These are phyloP conservation scores for Carcinoscorpius rotundicauda DNA, from an alignment of 1,140 invertebrate genomes.

Conservation along the genomic window DNA sequence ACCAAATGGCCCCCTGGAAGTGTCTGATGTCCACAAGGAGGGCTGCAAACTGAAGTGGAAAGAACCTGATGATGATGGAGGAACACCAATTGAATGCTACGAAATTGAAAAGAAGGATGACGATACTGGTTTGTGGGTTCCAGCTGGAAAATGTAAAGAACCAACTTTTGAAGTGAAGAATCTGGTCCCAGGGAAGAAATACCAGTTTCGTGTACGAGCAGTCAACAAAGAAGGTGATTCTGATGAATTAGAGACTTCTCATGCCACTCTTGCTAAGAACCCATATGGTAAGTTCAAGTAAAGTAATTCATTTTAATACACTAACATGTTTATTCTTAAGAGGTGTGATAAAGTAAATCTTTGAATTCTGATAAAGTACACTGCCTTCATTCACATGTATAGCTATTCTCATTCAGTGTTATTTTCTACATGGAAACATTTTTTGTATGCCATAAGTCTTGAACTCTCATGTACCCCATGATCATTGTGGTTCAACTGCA, in stretches of 20 bases:
- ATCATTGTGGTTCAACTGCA: no score
- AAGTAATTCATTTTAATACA: neutral
- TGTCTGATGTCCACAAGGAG: slow-evolving; percentile 82
- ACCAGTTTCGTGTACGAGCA: slow-evolving; percentile 96
- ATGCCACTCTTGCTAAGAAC: slow-evolving; percentile 94
- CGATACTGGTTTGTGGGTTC: slow-evolving; percentile 82
- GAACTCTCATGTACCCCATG: no score
- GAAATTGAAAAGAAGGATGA: slow-evolving; percentile 94
- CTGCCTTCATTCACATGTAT: no score
- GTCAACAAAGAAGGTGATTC: slow-evolving; percentile 98
- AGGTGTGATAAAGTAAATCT: no score
- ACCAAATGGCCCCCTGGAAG: slow-evolving; percentile 75
- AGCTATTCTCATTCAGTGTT: no score
- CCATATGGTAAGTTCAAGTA: slow-evolving; percentile 61
- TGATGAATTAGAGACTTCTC: slow-evolving; percentile 85
- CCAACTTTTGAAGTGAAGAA: slow-evolving; percentile 73
- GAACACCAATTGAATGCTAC: slow-evolving; percentile 83
- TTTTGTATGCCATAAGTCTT: no score
- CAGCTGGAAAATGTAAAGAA: slow-evolving; percentile 63
- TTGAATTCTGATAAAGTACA: no score
- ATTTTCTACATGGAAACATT: no score
- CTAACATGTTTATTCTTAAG: no score
- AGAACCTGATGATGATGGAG: slow-evolving; percentile 80
- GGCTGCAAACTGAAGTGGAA: slow-evolving; percentile 88
- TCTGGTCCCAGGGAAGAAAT: slow-evolving; percentile 85